These are phyloP conservation scores for Hydriomena furcata DNA, from an alignment of 2,888 invertebrate genomes.

Conservation along the genomic window DNA sequence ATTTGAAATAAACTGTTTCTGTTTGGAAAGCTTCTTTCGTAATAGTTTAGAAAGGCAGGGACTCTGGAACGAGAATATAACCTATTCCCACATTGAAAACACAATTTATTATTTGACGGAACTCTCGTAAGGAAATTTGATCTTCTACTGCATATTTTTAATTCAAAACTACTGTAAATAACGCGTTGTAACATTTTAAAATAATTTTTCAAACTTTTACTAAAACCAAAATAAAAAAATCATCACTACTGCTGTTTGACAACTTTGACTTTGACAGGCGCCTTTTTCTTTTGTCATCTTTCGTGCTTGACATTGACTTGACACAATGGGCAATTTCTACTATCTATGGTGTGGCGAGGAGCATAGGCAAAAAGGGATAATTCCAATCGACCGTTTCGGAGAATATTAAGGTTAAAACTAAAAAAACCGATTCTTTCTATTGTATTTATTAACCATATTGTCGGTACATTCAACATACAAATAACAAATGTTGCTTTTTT, in stretches of 20 bases:
- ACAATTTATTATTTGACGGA: conserved; percentile 51
- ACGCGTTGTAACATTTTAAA: conserved; percentile 68
- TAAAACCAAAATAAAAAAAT: conserved; percentile 40
- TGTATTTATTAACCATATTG: conserved; percentile 26
- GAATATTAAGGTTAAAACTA: no score
- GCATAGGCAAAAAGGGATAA: no score
- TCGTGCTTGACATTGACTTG: no score
- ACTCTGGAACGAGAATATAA: conserved; percentile 65
- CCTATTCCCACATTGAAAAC: conserved; percentile 69
- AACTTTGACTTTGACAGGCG: conserved; percentile 26
- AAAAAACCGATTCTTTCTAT: conserved; percentile 10
- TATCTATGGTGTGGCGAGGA: no score
- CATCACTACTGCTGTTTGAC: conserved; percentile 27
- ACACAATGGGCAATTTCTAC: no score
- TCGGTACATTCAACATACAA: conserved; percentile 18
- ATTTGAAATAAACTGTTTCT: conserved; percentile 56
- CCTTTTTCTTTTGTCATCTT: background rate
- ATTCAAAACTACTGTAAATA: conserved; percentile 60
- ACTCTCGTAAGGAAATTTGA: conserved; percentile 55
- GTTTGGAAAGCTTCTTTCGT: conserved; percentile 57
- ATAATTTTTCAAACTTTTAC: conserved; percentile 42
- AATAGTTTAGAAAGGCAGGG: conserved; percentile 58
- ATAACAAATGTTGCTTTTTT: conserved; percentile 16
- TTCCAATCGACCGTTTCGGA: no score
- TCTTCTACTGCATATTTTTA: conserved; percentile 61